Base-by-base conservation (phyloP, 2,113 vertebrate genomes). In the Coturnix japonica region DNA sequence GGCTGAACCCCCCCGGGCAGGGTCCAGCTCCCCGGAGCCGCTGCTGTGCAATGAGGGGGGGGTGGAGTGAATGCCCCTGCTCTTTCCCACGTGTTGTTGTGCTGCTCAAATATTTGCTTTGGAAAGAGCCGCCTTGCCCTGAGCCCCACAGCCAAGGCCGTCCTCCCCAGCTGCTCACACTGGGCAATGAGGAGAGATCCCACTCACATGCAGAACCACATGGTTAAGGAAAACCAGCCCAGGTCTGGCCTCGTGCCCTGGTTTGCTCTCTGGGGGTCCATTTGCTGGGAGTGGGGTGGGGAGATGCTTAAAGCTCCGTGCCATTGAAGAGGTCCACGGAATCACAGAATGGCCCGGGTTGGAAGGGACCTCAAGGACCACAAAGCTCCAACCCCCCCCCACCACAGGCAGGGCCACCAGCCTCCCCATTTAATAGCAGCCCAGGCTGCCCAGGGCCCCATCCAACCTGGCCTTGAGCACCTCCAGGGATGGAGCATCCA, bases 21-120 rank as follows among this genome's bases (percentile, higher is more conserved):
- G 26, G 44, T 9, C 13, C 2, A 1, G 53, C 41, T 80, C 46
- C 66, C 26, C 1, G 2, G 88, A 83, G 87, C 6, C 72, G 6
- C 88, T 83, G 67, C 64, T 46, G 30, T 21, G 63, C 16, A 47
- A 5, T 5, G 26, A 56, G 47, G 37, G 37, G 37, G 47, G 1
- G 2, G 90, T 61, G 53, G 22, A 69, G 59, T 13, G 13, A 89
- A 79, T 5, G 35, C 84, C 82, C 69, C 88, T 57, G 79, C 91
- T 81, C 87, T 72, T 94, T 94, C 91, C 81, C 91, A 90, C 46
- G 59, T 89, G 89, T 8, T 86, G 30, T 15, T 43, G 89, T 2
- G 0, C 78, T 66, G 81, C 13, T 75, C 89, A 85, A 91, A 94
- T 93, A 92, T 96, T 96, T 94, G 91, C 82, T 93, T 93, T 96